Percentiles rank a stretch among this genome's conserved stretches.
phyloP scores from a whole-genome alignment of 2,113 vertebrate species.

The Anguilla japonica region DNA sequence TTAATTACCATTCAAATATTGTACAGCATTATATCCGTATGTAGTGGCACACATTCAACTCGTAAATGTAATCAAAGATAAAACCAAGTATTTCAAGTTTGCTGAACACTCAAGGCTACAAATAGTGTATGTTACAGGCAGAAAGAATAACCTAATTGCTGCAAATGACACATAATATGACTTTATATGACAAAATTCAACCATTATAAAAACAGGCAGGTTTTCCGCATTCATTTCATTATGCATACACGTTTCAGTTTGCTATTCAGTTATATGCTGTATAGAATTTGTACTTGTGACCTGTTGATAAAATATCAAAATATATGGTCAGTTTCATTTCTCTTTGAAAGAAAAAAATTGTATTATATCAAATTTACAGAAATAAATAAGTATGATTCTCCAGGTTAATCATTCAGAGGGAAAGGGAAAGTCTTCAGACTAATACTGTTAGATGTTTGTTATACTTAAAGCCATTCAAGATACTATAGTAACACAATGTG shows the following conservation, averaged over 20 bases:
- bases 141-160: background rate
- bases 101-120: conserved; percentile 73
- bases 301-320: conserved; percentile 13
- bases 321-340: background rate
- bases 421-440: background rate
- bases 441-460: conserved; percentile 21
- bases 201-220: conserved; percentile 17
- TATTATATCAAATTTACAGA: background rate
- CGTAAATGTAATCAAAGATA: conserved; percentile 68
- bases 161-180: conserved; percentile 13
- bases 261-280: background rate
- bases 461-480: conserved; percentile 1
- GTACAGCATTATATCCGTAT: conserved; percentile 70
- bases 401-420: background rate
- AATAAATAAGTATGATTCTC: background rate
- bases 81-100: conserved; percentile 72
- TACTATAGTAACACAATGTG: background rate
- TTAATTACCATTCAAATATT: conserved; percentile 73
- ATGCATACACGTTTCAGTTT: background rate
- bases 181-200: conserved; percentile 2
- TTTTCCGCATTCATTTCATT: conserved; percentile 18
- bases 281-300: conserved; percentile 6
- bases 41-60: conserved; percentile 80
- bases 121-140: conserved; percentile 60
- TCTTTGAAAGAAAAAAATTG: background rate